phyloP scores from a whole-genome alignment of 2,797 vertebrate genomes.

The Oceanodroma leucorhoa region DNA sequence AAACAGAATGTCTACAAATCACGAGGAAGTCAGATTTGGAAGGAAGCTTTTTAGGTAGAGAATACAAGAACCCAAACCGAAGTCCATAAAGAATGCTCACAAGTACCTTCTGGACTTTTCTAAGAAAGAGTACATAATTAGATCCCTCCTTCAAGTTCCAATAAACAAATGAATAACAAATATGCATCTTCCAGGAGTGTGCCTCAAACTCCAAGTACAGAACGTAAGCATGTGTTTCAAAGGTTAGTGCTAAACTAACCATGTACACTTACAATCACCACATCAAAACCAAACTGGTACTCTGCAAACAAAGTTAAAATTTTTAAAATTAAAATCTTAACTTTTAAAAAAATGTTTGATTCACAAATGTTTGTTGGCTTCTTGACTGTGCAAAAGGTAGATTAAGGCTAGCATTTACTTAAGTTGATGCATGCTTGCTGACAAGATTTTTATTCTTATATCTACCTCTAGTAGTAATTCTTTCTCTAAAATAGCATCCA shows the following conservation, averaged over 20 bases:
- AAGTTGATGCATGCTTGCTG: not conserved
- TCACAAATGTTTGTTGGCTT: not conserved
- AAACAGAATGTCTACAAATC: not conserved
- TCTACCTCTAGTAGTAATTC: not conserved
- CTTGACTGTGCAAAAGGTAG: not conserved
- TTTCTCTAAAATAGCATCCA: not conserved
- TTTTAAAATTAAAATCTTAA: not conserved
- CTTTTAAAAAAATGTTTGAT: not conserved
- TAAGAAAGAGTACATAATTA: not conserved
- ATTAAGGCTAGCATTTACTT: not conserved
- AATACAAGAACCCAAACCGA: rapidly evolving
- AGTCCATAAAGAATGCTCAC: not conserved
- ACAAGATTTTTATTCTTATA: not conserved
- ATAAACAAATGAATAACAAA: not conserved
- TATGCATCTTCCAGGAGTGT: rapidly evolving
- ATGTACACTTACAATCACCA: not conserved
- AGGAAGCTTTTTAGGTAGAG: not conserved
- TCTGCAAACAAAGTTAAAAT: not conserved
- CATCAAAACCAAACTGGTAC: not conserved
- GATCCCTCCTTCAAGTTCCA: not conserved
- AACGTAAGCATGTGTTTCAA: not conserved
- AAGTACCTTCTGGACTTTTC: not conserved
- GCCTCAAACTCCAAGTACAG: not conserved
- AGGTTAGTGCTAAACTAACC: not conserved
- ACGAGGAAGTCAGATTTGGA: not conserved